Conservation (phyloP, 2,113 vertebrate genomes). For the Scophthalmus maximus region DNA sequence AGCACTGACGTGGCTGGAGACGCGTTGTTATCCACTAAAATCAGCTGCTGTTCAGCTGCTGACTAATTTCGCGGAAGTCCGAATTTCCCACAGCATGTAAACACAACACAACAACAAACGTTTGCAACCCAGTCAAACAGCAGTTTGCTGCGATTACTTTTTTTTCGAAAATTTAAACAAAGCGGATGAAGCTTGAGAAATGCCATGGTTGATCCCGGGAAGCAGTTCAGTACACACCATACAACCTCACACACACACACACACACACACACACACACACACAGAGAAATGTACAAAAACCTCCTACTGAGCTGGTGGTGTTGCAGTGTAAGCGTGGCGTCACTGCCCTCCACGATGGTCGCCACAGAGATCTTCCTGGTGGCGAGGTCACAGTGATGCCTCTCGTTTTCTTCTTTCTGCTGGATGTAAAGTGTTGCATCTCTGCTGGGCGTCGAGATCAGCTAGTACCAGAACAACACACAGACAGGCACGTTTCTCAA, state of each 20-base stretch:
- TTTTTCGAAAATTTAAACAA: no score
- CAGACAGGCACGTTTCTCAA: not conserved
- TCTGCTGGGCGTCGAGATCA: constrained; percentile 79
- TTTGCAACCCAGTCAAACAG: not conserved
- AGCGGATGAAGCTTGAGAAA: no score
- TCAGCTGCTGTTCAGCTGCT: constrained; percentile 10
- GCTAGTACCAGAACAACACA: constrained; percentile 53
- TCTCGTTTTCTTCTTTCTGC: constrained; percentile 76
- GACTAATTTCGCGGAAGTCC: not conserved
- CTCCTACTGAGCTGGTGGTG: constrained; percentile 78
- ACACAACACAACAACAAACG: not conserved
- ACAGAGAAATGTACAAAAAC: not conserved
- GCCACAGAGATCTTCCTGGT: constrained; percentile 78
- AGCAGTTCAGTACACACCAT: no score
- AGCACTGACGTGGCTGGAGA: not conserved
- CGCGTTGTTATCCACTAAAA: not conserved
- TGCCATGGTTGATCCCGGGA: no score
- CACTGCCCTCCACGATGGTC: constrained; percentile 73
- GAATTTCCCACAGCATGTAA: not conserved
- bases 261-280: not conserved
- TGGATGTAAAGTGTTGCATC: constrained; percentile 76
- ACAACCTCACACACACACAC: not conserved
- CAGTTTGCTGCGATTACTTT: no score
- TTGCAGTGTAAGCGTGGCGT: constrained; percentile 67
- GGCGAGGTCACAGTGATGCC: constrained; percentile 76